Evolutionary conservation across 2,888 invertebrate species (phyloP), one percentile per base, ranked within the genome.

Genomic region (Agrotis puta): DNA sequence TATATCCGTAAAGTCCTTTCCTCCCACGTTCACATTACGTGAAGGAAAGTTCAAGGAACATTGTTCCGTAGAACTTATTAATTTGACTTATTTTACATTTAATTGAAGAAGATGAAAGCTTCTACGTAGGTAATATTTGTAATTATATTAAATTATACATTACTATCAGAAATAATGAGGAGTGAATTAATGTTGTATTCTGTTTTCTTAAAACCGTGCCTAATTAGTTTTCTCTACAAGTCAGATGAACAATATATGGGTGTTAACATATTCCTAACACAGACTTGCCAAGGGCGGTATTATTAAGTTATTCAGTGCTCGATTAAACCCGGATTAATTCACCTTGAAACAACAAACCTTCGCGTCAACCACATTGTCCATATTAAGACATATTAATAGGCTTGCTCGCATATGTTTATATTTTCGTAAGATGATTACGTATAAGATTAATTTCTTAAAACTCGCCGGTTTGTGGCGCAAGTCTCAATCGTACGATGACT

Each of bases 381-480:
- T 65, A 82, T 82, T 65, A 39, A 48, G 82, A 72, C 78, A 79
- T 43, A 51, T 68, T 79, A 82, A 82, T 65, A 65, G 68, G 62
- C 50, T 54, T 48, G 57, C 54, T 70, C 53, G 50, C 63, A 71
- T 69, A 74, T 59, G 63, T 50, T 59, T 66, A 61, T 80, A 59
- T 78, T 84, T 78, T 84, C 75, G 85, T 59, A 82, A 81, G 62
- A 65, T 53, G 20, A 58, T 80, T 73, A 65, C 67, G 64, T 70
- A 66, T 45, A 53, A 57, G 63, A 73, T 81, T 65, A 79, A 79
- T n/a, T 54, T 64, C 65, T 78, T 68, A 24, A 56, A 33, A 72
- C 64, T 64, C 56, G 65, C 70, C 64, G 70, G 62, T 58, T 66
- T 43, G 58, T 82, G 75, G 45, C 72, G 75, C 50, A 82, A 82